Evolutionary conservation across 2,888 invertebrate species (phyloP), one percentile per base, ranked within the genome.

Genomic region (Marasmarcha lunaedactyla): DNA sequence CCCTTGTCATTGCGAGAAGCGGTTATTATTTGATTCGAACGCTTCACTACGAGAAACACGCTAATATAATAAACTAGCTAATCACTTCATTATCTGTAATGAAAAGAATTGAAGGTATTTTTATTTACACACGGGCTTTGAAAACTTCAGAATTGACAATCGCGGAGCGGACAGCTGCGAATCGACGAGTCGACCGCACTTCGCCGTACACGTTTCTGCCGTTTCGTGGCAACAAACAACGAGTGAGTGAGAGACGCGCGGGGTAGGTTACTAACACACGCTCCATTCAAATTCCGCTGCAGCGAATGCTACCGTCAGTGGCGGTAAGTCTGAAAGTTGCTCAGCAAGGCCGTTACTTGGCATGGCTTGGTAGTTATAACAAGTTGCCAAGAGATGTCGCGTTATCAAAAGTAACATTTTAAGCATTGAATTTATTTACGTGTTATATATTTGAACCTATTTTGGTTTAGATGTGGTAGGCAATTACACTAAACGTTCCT

Each of bases 171-270:
- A 79, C 74, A 78, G 69, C 76, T 76, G 77, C 81, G 81, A 59
- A 76, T 76, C 79, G 81, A 79, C 83, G 71, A 79, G 73, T 71
- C 83, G 83, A 83, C 65, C 81, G 81, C 83, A 81, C 83, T 81
- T 81, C 83, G 83, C 67, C 81, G 63, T 77, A 78, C 81, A 81
- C 83, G 83, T 81, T 81, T 81, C 79, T 77, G 77, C 59, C 67
- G 67, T 66, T 61, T 50, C 57, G 54, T 49, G 49, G 52, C 57
- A 53, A 54, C 62, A 45, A 45, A 40, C 42, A 40, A 33, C 33
- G 25, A 36, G 36, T 35, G 40, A 5, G 25, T 9, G n/a, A 6
- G 30, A 9, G 30, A 30, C 30, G 15, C 15, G 14, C 36, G 27
- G 36, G 25, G 30, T 30, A 30, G 11, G 30, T 20, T 47, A 47